Evolutionary conservation across 2,113 vertebrate genomes (phyloP).

Genomic region (Edolisoma coerulescens): DNA sequence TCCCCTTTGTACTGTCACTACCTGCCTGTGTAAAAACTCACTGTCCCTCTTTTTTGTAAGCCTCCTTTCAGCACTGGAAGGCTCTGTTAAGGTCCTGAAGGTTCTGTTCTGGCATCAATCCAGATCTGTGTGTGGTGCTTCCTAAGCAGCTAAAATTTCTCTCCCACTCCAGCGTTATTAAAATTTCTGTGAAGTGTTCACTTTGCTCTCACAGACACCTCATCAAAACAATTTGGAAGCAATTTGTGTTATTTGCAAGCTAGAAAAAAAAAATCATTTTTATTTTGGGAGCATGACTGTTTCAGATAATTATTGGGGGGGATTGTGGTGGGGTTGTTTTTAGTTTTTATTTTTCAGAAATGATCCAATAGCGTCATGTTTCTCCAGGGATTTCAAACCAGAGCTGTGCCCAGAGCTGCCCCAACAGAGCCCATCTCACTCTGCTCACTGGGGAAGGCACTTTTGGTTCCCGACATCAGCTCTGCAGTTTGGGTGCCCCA

Average conservation of each 20-base stretch:
- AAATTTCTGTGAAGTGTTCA: background rate
- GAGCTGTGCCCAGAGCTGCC: background rate
- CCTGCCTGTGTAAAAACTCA: background rate
- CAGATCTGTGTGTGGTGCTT: background rate
- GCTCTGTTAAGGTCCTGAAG: background rate
- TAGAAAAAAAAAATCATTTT: background rate
- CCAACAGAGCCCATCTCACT: background rate
- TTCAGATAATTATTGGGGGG: background rate
- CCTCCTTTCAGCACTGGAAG: background rate
- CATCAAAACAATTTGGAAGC: background rate
- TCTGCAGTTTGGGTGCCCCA: background rate
- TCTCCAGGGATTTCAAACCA: background rate
- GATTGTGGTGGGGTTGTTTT: background rate
- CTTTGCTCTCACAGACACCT: background rate
- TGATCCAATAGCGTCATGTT: rapidly evolving
- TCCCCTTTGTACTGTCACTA: rapidly evolving
- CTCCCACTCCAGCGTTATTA: background rate
- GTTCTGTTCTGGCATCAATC: background rate
- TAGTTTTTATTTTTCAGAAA: background rate
- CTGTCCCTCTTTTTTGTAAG: rapidly evolving
- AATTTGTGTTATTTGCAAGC: background rate
- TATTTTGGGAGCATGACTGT: background rate
- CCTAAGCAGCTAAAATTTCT: background rate
- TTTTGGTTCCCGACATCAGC: background rate
- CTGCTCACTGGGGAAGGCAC: background rate